phyloP scores from a whole-genome alignment of 2,888 invertebrate species.

The Dendrolimus houi region DNA sequence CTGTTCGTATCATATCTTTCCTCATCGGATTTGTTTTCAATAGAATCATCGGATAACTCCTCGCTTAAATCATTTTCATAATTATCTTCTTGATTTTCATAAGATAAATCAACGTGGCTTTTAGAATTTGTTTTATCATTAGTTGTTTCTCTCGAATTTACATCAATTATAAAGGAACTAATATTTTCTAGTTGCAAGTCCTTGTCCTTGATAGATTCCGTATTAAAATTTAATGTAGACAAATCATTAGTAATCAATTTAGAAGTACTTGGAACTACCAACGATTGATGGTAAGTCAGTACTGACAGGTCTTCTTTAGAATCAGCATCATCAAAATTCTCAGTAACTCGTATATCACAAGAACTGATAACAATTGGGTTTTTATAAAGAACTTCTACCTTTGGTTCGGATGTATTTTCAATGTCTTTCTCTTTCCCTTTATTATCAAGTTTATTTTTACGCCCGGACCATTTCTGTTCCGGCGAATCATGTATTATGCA shows the following conservation, averaged over 20 bases:
- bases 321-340: conserved; percentile 20
- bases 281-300: conserved; percentile 15
- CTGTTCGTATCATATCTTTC: conserved; percentile 18
- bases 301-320: conserved; percentile 24
- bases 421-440: conserved; percentile 12
- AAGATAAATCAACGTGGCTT: conserved; percentile 22
- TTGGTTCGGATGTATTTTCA: conserved; percentile 21
- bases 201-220: neutral
- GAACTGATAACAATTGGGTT: conserved; percentile 48
- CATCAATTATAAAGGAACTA: neutral
- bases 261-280: neutral
- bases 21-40: conserved; percentile 33
- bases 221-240: neutral
- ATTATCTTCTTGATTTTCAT: conserved; percentile 43
- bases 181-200: neutral
- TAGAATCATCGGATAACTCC: conserved; percentile 37
- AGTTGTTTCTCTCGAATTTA: neutral
- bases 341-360: conserved; percentile 28
- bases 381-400: conserved; percentile 53
- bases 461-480: conserved; percentile 27
- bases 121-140: neutral
- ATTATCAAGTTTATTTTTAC: conserved; percentile 19
- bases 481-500: conserved; percentile 52
- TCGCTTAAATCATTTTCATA: conserved; percentile 44
- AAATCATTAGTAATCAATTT: neutral